Base-by-base conservation (phyloP, 2,113 vertebrate species). In the Lophura nycthemera region DNA sequence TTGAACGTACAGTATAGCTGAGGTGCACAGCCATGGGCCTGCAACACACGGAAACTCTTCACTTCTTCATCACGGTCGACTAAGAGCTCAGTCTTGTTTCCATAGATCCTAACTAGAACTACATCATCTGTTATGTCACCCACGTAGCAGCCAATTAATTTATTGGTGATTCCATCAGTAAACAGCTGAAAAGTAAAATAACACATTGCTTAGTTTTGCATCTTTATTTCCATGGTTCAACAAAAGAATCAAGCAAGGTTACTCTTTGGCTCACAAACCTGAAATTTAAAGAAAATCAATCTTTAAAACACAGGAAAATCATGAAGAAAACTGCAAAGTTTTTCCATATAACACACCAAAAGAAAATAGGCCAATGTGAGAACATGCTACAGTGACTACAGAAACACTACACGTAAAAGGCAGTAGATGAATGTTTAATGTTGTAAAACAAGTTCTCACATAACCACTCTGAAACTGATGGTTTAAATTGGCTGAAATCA, bases 121-220 rank as follows among this genome's bases (percentile, higher is more conserved):
- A 99, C 99, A 34, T 99, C 98, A 10, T 99, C 97, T 96, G 98
- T 98, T 59, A 95, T 77, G 8, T 98, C 82, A 5, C 98, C 98
- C 88, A 99, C 96, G 0, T 99, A 99, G 96, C 99, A 99, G 95
- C 99, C 99, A 64, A 99, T 98, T 86, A 99, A 97, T 83, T 99
- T 99, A 83, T 99, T 99, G 90, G 99, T 99, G 86, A 99, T 99
- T 17, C 99, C 99, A 52, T 99, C 99, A 0, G 99, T 99, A 96
- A 99, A 99, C 25, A 98, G 97, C 99, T 99, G 96, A 16, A 78
- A 94, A 54, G 24, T 25, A 93, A 95, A 65, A 38, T 4, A 70
- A 34, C 14, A 7, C 70, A 30, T 16, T 22, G 61, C 16, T 67
- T 45, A 38, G 5, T 6, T 11, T 13, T 22, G 24, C 17, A 12